Evolutionary conservation across 2,113 vertebrate species (phyloP).

Genomic region (Hydropotes inermis): DNA sequence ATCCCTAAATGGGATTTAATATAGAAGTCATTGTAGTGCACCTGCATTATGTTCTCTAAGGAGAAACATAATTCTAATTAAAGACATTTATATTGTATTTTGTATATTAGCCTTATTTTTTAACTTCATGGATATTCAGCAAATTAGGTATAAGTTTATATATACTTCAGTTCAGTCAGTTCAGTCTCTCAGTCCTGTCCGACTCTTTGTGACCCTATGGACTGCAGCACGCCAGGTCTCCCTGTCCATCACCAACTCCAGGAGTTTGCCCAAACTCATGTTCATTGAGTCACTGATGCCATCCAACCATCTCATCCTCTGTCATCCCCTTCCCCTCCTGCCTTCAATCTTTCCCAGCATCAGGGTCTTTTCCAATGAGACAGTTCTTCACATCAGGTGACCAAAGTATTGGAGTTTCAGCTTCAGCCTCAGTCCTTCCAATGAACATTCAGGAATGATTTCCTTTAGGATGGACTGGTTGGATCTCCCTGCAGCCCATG

Average conservation of each 20-base stretch:
- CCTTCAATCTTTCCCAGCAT: neutral
- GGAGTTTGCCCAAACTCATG: neutral
- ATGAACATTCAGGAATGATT: neutral
- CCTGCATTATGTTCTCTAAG: neutral
- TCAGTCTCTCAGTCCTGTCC: neutral
- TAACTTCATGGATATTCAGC: neutral
- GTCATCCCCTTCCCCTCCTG: neutral
- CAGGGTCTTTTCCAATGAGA: neutral
- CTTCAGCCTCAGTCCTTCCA: neutral
- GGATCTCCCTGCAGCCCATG: neutral
- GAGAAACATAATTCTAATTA: neutral
- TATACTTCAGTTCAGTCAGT: neutral
- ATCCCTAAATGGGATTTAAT: neutral
- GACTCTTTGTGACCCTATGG: neutral
- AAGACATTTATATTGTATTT: neutral
- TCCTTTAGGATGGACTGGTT: neutral
- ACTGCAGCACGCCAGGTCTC: rapidly evolving
- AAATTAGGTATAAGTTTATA: neutral
- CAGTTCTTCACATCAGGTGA: neutral
- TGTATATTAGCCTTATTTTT: neutral
- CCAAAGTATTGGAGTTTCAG: neutral
- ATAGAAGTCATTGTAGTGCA: neutral
- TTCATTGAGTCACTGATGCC: neutral
- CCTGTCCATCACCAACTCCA: neutral
- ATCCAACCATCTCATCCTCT: neutral